A percentile compares a stretch with the other conserved stretches of the same genome.
These are phyloP conservation scores for Lepidocolaptes lacrymiger DNA, from an alignment of 2,797 vertebrate genomes.

Conservation along the genomic window DNA sequence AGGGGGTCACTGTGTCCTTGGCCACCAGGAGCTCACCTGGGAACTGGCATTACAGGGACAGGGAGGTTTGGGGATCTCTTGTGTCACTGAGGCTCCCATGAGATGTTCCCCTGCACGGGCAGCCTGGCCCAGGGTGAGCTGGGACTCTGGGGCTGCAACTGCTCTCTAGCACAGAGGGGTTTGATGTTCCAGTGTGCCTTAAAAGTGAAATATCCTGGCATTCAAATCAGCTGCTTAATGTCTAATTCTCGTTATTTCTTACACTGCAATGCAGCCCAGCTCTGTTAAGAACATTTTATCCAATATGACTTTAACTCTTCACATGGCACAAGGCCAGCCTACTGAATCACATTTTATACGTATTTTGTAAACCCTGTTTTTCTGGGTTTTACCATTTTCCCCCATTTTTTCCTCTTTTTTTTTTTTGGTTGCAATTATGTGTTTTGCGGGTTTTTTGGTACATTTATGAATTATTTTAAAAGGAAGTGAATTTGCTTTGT, in stretches of 20 bases:
- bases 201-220: background rate
- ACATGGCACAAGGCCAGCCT: background rate
- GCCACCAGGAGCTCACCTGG: rapidly evolving
- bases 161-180: background rate
- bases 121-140: rapidly evolving
- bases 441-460: background rate
- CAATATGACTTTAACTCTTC: background rate
- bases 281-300: background rate
- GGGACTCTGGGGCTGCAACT: background rate
- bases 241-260: background rate
- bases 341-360: background rate
- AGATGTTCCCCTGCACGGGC: background rate
- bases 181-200: rapidly evolving
- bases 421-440: background rate
- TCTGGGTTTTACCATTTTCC: background rate
- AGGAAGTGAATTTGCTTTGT: background rate
- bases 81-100: rapidly evolving
- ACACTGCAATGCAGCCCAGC: background rate
- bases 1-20: rapidly evolving
- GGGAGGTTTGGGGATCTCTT: background rate
- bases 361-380: background rate
- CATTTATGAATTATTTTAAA: background rate
- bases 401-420: background rate
- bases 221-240: background rate
- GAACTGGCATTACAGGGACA: rapidly evolving